Conservation (phyloP, 2,797 vertebrate genomes). For the Manis crassicaudata region DNA sequence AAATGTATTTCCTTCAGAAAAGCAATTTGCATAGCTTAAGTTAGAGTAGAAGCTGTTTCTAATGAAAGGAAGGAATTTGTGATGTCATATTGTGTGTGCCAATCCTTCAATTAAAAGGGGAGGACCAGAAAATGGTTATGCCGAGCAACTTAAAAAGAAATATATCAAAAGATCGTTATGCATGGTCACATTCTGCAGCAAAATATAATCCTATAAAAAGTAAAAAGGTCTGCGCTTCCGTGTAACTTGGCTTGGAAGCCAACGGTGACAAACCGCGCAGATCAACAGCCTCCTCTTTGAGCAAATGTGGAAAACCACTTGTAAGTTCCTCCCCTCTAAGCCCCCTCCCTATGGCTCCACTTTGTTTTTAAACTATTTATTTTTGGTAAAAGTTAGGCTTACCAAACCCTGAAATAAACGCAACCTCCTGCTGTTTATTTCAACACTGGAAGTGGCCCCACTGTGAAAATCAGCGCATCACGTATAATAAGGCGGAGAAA, state of each 20-base stretch:
- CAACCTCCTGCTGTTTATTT: conserved; percentile 21
- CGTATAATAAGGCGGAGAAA: background rate
- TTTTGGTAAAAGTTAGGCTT: conserved; percentile 57
- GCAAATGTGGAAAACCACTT: conserved; percentile 73
- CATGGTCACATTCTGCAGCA: conserved; percentile 42
- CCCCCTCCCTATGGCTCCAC: conserved; percentile 24
- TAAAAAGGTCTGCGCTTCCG: conserved; percentile 43
- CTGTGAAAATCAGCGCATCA: background rate
- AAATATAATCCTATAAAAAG: conserved; percentile 29
- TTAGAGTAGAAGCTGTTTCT: conserved; percentile 75
- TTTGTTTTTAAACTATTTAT: conserved; percentile 61
- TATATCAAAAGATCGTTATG: conserved; percentile 8
- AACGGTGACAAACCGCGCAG: background rate
- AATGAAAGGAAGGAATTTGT: conserved; percentile 74
- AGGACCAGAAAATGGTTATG: conserved; percentile 41
- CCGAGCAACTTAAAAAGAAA: conserved; percentile 45
- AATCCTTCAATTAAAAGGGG: conserved; percentile 57
- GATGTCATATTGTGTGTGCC: conserved; percentile 68
- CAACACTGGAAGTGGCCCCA: background rate
- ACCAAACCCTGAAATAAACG: background rate
- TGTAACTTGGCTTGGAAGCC: conserved; percentile 32
- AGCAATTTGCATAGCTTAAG: conserved; percentile 52
- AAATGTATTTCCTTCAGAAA: conserved; percentile 75
- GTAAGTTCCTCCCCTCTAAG: conserved; percentile 36
- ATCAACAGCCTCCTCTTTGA: conserved; percentile 34